phyloP scores from a whole-genome alignment of 2,888 invertebrate genomes.

The Erebia palarica region DNA sequence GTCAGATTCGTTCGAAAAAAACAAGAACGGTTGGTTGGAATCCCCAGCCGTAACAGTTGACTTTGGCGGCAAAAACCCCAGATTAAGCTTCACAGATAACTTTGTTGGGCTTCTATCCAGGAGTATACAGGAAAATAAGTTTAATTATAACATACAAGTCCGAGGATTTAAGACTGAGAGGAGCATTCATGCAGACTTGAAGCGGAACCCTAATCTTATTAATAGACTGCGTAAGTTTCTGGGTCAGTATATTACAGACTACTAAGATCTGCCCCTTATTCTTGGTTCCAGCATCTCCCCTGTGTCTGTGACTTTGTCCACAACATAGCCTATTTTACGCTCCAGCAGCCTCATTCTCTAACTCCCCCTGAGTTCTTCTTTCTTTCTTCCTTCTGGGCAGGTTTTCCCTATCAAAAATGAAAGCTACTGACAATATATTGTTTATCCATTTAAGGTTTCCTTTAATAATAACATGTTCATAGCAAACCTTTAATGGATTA shows the following conservation, averaged over 20 bases:
- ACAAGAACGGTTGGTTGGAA: conserved; percentile 67
- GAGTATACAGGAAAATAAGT: conserved; percentile 50
- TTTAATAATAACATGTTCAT: too few relatives aligned
- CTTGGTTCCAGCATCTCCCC: not conserved
- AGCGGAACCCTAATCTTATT: conserved; percentile 87
- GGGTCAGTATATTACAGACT: conserved; percentile 57
- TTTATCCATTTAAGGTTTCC: too few relatives aligned
- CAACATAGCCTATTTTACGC: too few relatives aligned
- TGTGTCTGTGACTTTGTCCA: too few relatives aligned
- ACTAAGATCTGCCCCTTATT: not conserved
- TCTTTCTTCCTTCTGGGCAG: too few relatives aligned
- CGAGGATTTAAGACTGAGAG: conserved; percentile 92
- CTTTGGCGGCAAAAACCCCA: conserved; percentile 51
- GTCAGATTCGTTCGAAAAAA: conserved; percentile 65
- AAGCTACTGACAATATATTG: too few relatives aligned
- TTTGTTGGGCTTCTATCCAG: conserved; percentile 57
- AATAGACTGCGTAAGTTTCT: conserved; percentile 84
- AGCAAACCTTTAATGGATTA: too few relatives aligned
- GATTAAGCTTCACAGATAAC: conserved; percentile 59
- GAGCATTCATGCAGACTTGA: conserved; percentile 85
- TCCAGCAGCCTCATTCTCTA: too few relatives aligned
- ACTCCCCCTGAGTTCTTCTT: too few relatives aligned
- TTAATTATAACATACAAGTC: conserved; percentile 77
- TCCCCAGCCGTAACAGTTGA: conserved; percentile 57
- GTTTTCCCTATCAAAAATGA: too few relatives aligned